Percentiles rank a stretch among this genome's conserved stretches.
Evolutionary conservation across 2,113 vertebrate species (phyloP).

Genomic region (Polyodon spathula): DNA sequence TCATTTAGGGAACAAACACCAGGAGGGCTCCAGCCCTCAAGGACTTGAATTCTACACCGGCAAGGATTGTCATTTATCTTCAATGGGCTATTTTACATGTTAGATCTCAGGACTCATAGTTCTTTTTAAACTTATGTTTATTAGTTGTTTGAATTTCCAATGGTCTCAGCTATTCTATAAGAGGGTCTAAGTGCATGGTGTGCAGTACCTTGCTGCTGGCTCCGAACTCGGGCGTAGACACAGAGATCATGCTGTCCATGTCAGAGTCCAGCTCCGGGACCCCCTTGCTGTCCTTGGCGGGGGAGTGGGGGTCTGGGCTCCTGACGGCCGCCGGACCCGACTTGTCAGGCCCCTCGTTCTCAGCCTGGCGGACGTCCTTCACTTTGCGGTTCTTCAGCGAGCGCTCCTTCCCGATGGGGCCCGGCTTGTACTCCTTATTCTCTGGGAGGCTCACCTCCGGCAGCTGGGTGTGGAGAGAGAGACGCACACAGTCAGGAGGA

Average conservation of each 20-base stretch:
- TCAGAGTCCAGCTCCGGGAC: slow-evolving; percentile 77
- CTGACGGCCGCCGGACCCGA: slow-evolving; percentile 51
- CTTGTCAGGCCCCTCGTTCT: slow-evolving; percentile 76
- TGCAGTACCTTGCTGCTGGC: slow-evolving; percentile 73
- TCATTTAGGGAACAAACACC: too few species aligned
- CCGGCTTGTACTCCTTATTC: slow-evolving; percentile 93
- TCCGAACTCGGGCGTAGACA: slow-evolving; percentile 77
- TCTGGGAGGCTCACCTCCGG: slow-evolving; percentile 83
- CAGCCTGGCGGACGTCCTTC: slow-evolving; percentile 80
- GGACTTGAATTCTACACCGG: too few species aligned
- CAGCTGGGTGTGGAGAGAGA: slow-evolving; percentile 49
- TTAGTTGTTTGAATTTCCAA: too few species aligned
- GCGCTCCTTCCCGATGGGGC: slow-evolving; percentile 94
- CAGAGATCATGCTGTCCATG: slow-evolving; percentile 88
- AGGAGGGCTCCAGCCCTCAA: too few species aligned
- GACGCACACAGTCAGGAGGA: neutral
- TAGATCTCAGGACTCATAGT: too few species aligned
- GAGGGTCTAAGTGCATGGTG: too few species aligned
- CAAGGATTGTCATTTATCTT: too few species aligned
- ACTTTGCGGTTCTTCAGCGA: slow-evolving; percentile 94
- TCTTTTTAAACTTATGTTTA: too few species aligned
- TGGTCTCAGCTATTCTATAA: too few species aligned
- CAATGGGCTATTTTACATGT: too few species aligned
- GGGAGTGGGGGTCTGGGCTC: slow-evolving; percentile 66
- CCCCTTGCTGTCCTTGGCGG: slow-evolving; percentile 65